Evolutionary conservation across 2,888 invertebrate genomes (phyloP), one percentile per base, ranked within the genome.

Genomic region (Troilus luridus): DNA sequence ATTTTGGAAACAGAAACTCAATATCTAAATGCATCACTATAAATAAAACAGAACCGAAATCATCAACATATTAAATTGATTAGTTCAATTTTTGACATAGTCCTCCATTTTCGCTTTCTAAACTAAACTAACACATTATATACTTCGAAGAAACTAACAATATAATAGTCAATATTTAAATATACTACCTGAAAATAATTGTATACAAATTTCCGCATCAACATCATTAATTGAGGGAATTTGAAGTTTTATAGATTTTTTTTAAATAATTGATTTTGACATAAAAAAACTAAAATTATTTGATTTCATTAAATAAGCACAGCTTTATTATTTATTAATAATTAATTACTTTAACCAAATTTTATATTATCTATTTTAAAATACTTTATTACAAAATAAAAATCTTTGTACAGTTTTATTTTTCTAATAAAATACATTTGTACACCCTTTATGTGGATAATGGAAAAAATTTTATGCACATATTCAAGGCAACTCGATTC

Each of bases 331-430:
- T 14, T 14, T 24, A 14, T 24, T 3, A 24, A 67, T 67, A 24
- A 2, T 67, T 64, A 64, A 64, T n/a, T 64, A 64, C 10, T 67
- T 67, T 14, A 64, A 10, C n/a, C 21, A 1, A n/a, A 64, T 9
- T n/a, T n/a, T 1, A 27, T 72, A 72, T 59, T 67, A 67, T 27
- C 72, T 72, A 41, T 17, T 77, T 77, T 77, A 14, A 27, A 77
- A 77, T 77, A 77, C 17, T 67, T 24, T 7, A 77, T 77, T 41
- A 77, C 72, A 77, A 85, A 58, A 85, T 85, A 85, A 85, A 85
- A 54, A 85, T 85, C 56, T 85, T 85, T 85, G 85, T 85, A 85
- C 85, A 85, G 85, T 58, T 85, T 85, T 85, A 85, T 85, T 85
- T 58, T 85, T 85, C 54, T 85, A 56, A 85, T 85, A 85, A 85